Percentiles rank a stretch among this genome's conserved stretches.
phyloP scores from a whole-genome alignment of 2,888 invertebrate species.

The Volucella zonaria region DNA sequence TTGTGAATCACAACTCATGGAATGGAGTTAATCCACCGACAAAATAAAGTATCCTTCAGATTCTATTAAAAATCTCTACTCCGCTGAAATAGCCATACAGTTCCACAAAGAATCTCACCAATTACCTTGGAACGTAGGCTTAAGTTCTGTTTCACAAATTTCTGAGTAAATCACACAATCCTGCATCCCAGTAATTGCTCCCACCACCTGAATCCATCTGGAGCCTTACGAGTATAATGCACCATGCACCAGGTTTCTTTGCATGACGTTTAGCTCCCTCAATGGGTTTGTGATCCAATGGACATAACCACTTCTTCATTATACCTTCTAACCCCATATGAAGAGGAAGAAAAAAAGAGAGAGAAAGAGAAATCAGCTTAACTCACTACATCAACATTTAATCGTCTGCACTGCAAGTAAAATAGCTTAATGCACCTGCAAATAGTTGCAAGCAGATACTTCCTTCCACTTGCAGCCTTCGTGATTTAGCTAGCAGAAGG shows the following conservation, averaged over 20 bases:
- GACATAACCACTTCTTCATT: conserved; percentile 50
- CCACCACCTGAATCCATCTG: conserved; percentile 48
- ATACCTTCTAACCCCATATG: conserved; percentile 35
- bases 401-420: conserved; percentile 52
- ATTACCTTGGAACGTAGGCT: conserved; percentile 38
- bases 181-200: conserved; percentile 51
- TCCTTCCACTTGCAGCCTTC: neutral
- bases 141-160: neutral
- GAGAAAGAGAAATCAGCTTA: conserved; percentile 1
- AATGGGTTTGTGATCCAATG: conserved; percentile 56
- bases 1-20: too few relatives aligned
- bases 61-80: too few relatives aligned
- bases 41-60: too few relatives aligned
- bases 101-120: conserved; percentile 34
- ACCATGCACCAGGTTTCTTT: conserved; percentile 25
- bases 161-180: neutral
- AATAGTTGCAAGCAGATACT: conserved; percentile 49
- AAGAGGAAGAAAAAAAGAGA: too few relatives aligned
- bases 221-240: conserved; percentile 11
- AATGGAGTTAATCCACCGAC: too few relatives aligned
- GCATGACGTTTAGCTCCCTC: conserved; percentile 54
- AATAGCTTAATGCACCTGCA: conserved; percentile 73
- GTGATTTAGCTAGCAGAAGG: conserved; percentile 57
- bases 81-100: conserved; percentile 31
- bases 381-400: conserved; percentile 67